Base-by-base conservation (phyloP, 2,113 vertebrate species). In the Capra hircus region DNA sequence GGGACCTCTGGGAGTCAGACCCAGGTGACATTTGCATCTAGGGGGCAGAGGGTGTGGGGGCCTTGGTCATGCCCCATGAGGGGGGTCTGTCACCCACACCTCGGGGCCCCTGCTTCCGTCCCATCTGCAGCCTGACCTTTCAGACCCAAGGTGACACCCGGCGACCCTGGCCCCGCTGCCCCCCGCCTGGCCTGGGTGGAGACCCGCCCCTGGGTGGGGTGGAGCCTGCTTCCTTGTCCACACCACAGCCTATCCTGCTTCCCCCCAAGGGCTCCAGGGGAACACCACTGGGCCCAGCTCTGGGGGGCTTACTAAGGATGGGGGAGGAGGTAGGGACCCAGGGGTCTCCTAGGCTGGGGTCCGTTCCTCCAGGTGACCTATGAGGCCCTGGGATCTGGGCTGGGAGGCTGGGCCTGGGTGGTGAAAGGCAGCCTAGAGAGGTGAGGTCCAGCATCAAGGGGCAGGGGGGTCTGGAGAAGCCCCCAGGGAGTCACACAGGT, bases 221-320 rank as follows among this genome's bases (percentile, higher is more conserved):
- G 9, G 48, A 40, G 6, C 5, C 55, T 30, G 28, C 30, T 53
- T 89, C 53, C 27, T 21, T 8, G 0, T 19, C 53, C 15, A 5
- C 2, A 14, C 13, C 13, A 9, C 0, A 7, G 53, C 9, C 9
- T 19, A 6, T 21, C 62, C n/a, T 8, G 55, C 23, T 8, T n/a
- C 55, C 74, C 55, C 9, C 21, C 0, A 15, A 21, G 71, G 7
- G 28, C 86, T 55, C 85, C 85, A 30, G 14, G 40, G 40, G 53
- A 23, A 21, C 36, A 33, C 19, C 19, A 40, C 40, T 17, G 59
- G 74, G 10, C 40, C 74, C 67, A 23, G 21, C 48, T 21, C 16
- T 43, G 15, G 21, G n/a, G 87, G 25, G 28, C 30, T n/a, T 27
- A 43, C 14, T 6, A 8, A 25, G 62, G 16, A 30, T 33, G 12